These are phyloP conservation scores for Echinometra lucunter DNA, from an alignment of 53 echinoderm and acorn worm genomes.

Conservation along the genomic window DNA sequence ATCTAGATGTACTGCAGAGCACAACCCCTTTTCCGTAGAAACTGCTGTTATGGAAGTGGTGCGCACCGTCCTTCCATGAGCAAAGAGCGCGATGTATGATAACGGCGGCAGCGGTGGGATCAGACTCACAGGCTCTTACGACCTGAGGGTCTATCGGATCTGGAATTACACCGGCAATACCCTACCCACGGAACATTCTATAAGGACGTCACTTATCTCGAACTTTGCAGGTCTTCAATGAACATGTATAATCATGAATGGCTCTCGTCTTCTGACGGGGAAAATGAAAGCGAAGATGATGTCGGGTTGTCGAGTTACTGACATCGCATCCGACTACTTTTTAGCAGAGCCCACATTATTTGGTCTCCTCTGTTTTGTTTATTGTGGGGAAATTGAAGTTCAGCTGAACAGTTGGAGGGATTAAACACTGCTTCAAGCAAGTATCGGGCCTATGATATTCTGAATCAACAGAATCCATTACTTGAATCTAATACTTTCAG, in stretches of 20 bases:
- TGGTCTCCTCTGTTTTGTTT: constrained; percentile 9
- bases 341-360: constrained; percentile 11
- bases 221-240: constrained; percentile 50
- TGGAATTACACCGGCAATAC: constrained; percentile 55
- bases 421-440: neutral
- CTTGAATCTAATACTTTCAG: neutral
- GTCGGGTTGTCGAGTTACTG: constrained; percentile 45
- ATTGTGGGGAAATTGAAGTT: neutral
- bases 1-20: neutral
- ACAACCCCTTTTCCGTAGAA: neutral
- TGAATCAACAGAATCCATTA: constrained; percentile 1
- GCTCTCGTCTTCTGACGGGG: neutral
- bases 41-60: neutral
- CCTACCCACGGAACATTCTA: constrained; percentile 22
- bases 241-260: constrained; percentile 26
- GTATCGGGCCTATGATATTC: neutral
- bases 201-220: constrained; percentile 16
- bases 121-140: neutral
- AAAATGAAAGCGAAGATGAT: constrained; percentile 19
- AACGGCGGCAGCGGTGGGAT: constrained; percentile 52
- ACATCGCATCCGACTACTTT: constrained; percentile 51
- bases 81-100: neutral
- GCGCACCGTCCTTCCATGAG: neutral
- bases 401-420: neutral
- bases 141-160: constrained; percentile 20